These are phyloP conservation scores for Athetis lepigone DNA, from an alignment of 2,888 invertebrate genomes.

Conservation along the genomic window DNA sequence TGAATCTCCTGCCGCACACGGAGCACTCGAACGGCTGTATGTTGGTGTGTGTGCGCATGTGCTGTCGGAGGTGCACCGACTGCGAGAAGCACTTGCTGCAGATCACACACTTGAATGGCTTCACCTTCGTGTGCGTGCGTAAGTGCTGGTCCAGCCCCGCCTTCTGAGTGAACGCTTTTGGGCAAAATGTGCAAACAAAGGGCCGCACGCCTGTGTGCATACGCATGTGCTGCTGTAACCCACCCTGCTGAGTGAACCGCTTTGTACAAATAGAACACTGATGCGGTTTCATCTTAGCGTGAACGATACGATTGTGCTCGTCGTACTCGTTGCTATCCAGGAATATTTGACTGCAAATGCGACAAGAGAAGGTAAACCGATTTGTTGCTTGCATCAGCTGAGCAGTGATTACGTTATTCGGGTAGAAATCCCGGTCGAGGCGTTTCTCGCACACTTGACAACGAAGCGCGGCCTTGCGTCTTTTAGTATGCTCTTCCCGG, in stretches of 20 bases:
- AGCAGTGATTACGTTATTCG: conserved; percentile 62
- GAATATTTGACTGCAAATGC: conserved; percentile 80
- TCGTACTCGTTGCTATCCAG: conserved; percentile 77
- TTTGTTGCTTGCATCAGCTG: conserved; percentile 66
- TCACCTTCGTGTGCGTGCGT: conserved; percentile 86
- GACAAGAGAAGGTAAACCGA: conserved; percentile 76
- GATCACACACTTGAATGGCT: conserved; percentile 86
- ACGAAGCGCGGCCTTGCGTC: conserved; percentile 84
- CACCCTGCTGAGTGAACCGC: conserved; percentile 86
- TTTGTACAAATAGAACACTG: conserved; percentile 85
- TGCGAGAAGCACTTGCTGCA: conserved; percentile 87
- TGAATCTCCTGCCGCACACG: conserved; percentile 82
- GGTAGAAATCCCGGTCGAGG: conserved; percentile 77
- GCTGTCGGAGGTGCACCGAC: conserved; percentile 86
- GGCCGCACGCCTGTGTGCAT: conserved; percentile 87
- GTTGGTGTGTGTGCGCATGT: conserved; percentile 88
- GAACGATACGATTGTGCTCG: conserved; percentile 81
- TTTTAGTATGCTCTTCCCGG: conserved; percentile 86
- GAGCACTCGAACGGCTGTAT: conserved; percentile 87
- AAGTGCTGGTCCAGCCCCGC: conserved; percentile 87
- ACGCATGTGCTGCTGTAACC: conserved; percentile 86
- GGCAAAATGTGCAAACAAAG: conserved; percentile 83
- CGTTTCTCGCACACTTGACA: conserved; percentile 88
- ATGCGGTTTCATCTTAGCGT: conserved; percentile 84
- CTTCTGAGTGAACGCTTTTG: conserved; percentile 87